A percentile compares a stretch with the other conserved stretches of the same genome.
phyloP scores from a whole-genome alignment of 1,140 invertebrate genomes.

The Pseudoatta argentina region DNA sequence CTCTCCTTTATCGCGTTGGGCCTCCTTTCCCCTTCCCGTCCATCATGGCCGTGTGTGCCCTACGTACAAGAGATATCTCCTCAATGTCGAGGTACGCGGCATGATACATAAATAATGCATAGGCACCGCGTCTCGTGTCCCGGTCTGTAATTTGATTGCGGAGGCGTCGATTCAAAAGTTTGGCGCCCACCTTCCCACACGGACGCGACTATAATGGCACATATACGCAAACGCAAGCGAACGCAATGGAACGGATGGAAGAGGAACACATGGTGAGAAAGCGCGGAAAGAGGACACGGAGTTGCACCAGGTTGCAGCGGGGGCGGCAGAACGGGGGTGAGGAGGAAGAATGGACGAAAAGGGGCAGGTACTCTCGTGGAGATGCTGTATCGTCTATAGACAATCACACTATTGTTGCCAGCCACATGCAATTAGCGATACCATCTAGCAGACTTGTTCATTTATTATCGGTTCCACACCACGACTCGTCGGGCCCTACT shows the following conservation, averaged over 20 bases:
- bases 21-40: not conserved
- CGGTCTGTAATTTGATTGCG: conserved; percentile 83
- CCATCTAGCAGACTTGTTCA: conserved; percentile 80
- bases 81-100: conserved; percentile 77
- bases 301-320: conserved; percentile 30
- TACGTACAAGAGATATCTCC: conserved; percentile 33
- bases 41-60: not conserved
- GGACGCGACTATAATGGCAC: conserved; percentile 76
- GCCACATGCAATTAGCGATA: conserved; percentile 82
- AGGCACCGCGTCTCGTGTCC: conserved; percentile 76
- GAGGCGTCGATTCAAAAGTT: conserved; percentile 82
- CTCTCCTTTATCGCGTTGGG: not conserved
- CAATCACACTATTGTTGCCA: conserved; percentile 82
- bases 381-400: conserved; percentile 75
- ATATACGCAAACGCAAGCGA: conserved; percentile 55
- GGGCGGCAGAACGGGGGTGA: conserved; percentile 16
- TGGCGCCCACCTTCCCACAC: conserved; percentile 76
- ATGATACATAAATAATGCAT: conserved; percentile 83
- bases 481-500: conserved; percentile 34
- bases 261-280: not conserved
- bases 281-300: conserved; percentile 15
- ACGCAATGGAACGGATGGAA: not conserved
- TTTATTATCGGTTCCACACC: conserved; percentile 70
- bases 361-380: conserved; percentile 40
- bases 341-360: conserved; percentile 47